These are phyloP conservation scores for Enteromius radiatus DNA, from an alignment of 2,797 vertebrate species.

Conservation along the genomic window DNA sequence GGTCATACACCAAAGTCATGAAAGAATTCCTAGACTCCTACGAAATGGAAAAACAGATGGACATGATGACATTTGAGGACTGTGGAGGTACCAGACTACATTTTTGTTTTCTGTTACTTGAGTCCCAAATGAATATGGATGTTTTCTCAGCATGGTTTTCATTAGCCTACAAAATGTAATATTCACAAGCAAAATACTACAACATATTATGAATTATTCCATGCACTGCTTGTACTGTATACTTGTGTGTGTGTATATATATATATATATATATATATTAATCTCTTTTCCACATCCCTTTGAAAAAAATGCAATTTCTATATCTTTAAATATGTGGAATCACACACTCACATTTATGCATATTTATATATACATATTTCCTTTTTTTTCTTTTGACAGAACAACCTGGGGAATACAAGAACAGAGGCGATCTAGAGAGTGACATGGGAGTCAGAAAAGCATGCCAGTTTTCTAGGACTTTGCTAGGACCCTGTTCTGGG, in stretches of 20 bases:
- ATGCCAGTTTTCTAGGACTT: conserved; percentile 82
- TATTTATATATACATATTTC: background rate
- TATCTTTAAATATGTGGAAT: background rate
- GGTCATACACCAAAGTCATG: conserved; percentile 77
- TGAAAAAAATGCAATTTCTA: background rate
- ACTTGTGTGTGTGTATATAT: background rate
- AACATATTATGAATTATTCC: background rate
- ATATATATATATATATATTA: background rate
- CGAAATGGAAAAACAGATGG: conserved; percentile 66
- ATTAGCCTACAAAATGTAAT: background rate
- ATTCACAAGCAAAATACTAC: background rate
- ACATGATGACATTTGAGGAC: conserved; percentile 81
- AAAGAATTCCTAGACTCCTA: conserved; percentile 80
- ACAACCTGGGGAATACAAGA: conserved; percentile 72
- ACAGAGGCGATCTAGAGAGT: conserved; percentile 81
- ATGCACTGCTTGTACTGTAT: background rate
- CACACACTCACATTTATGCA: background rate
- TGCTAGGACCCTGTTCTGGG: conserved; percentile 91
- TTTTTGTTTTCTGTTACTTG: background rate
- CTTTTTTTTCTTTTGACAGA: conserved; percentile 67
- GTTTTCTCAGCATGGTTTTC: background rate
- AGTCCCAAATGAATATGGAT: background rate
- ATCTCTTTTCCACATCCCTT: background rate
- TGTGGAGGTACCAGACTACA: conserved; percentile 80
- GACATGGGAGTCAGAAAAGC: conserved; percentile 81